These are phyloP conservation scores for Rachycentron canadum DNA, from an alignment of 2,797 vertebrate species.

Conservation along the genomic window DNA sequence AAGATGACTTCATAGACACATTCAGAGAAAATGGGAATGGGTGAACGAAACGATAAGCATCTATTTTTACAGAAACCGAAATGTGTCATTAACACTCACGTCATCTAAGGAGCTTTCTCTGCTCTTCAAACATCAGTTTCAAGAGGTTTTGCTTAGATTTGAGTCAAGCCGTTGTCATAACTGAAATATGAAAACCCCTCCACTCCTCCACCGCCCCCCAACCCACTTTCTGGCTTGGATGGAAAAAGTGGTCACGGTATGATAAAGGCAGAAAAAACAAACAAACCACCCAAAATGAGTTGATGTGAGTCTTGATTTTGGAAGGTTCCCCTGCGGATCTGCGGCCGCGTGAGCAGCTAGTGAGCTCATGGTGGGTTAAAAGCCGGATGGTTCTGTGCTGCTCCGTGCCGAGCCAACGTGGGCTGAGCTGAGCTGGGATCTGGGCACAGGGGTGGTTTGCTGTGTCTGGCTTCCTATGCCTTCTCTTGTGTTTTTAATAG, in stretches of 20 bases:
- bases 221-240: slow-evolving; percentile 25
- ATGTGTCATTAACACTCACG: slow-evolving; percentile 18
- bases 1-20: slow-evolving; percentile 20
- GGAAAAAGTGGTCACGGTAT: slow-evolving; percentile 26
- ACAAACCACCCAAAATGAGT: slow-evolving; percentile 51
- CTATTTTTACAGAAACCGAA: slow-evolving; percentile 20
- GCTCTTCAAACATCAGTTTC: background rate
- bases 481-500: slow-evolving; percentile 86
- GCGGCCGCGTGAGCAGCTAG: slow-evolving; percentile 62
- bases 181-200: slow-evolving; percentile 32
- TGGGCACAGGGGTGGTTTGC: slow-evolving; percentile 78
- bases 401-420: slow-evolving; percentile 62
- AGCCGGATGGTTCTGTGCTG: slow-evolving; percentile 27
- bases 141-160: background rate
- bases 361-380: slow-evolving; percentile 56
- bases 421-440: slow-evolving; percentile 53
- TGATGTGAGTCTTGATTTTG: slow-evolving; percentile 45
- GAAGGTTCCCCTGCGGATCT: slow-evolving; percentile 52
- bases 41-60: slow-evolving; percentile 22
- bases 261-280: slow-evolving; percentile 64
- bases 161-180: slow-evolving; percentile 20
- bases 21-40: slow-evolving; percentile 22
- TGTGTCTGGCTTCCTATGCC: slow-evolving; percentile 81
- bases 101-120: background rate
- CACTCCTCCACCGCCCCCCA: background rate